A percentile compares a stretch with the other conserved stretches of the same genome.
Conservation (phyloP, 2,797 vertebrate genomes). For the Zenarchopterus dispar region DNA sequence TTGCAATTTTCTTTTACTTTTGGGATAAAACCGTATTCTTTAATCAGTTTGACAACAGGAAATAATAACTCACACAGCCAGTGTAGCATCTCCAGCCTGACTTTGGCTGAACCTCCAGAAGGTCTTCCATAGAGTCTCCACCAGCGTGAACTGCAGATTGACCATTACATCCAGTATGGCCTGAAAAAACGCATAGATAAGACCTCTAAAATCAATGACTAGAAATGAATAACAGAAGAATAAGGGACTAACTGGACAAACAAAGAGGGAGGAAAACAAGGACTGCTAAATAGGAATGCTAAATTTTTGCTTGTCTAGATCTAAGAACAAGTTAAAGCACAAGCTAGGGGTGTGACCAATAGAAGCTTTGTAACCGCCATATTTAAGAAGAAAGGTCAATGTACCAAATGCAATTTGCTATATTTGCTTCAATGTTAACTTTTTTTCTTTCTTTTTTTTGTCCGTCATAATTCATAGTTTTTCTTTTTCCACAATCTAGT, state of each 20-base stretch:
- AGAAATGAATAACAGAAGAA: constrained; percentile 2
- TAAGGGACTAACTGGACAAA: not conserved
- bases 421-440: not conserved
- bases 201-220: not conserved
- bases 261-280: not conserved
- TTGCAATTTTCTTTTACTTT: not conserved
- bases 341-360: no score
- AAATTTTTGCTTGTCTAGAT: no score
- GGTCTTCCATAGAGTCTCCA: constrained; percentile 95
- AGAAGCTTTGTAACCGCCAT: no score
- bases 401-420: no score
- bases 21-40: not conserved
- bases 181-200: constrained; percentile 63
- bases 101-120: constrained; percentile 94
- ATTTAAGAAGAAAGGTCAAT: no score
- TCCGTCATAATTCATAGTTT: not conserved
- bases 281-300: no score
- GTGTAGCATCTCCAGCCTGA: constrained; percentile 84
- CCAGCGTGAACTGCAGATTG: constrained; percentile 94
- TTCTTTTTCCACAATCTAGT: no score
- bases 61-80: constrained; percentile 85
- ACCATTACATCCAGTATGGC: constrained; percentile 95
- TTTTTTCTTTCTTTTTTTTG: not conserved
- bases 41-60: constrained; percentile 4
- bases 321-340: no score